Percentiles rank a stretch among this genome's conserved stretches.
phyloP scores from a whole-genome alignment of 2,797 vertebrate genomes.

The Coranthus polyacanthus region DNA sequence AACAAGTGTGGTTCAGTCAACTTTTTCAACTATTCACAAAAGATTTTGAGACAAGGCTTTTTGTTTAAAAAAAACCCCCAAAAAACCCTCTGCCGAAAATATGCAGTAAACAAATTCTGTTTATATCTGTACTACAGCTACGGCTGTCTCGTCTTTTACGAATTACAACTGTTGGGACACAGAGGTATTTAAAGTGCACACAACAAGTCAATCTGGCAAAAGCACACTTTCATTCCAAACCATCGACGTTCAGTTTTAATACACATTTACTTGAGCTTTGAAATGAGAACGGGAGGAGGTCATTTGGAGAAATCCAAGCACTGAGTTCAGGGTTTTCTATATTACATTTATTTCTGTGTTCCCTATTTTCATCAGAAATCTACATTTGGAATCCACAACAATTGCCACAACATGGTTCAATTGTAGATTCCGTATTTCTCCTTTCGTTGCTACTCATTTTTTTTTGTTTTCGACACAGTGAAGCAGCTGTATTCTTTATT shows the following conservation, averaged over 20 bases:
- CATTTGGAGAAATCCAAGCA: too few relatives aligned
- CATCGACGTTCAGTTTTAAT: too few relatives aligned
- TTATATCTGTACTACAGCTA: not conserved
- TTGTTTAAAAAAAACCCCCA: not conserved
- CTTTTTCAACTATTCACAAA: conserved; percentile 14
- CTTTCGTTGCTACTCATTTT: not conserved
- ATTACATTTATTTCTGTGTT: too few relatives aligned
- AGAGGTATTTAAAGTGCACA: not conserved
- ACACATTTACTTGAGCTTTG: too few relatives aligned
- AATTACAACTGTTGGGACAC: not conserved
- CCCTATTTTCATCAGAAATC: too few relatives aligned
- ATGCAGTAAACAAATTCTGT: conserved; percentile 2
- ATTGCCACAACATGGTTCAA: not conserved
- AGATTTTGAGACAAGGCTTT: too few relatives aligned
- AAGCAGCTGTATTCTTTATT: not conserved
- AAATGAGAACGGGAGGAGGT: too few relatives aligned
- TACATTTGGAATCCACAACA: conserved; percentile 5
- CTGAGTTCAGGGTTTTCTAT: too few relatives aligned
- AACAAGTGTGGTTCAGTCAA: conserved; percentile 1
- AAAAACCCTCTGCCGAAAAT: not conserved
- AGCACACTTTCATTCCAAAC: too few relatives aligned
- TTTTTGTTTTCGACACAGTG: not conserved
- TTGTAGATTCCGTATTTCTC: not conserved
- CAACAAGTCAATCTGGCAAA: too few relatives aligned
- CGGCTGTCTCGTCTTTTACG: not conserved